Evolutionary conservation across 2,113 vertebrate genomes (phyloP).

Genomic region (Otus sunia): DNA sequence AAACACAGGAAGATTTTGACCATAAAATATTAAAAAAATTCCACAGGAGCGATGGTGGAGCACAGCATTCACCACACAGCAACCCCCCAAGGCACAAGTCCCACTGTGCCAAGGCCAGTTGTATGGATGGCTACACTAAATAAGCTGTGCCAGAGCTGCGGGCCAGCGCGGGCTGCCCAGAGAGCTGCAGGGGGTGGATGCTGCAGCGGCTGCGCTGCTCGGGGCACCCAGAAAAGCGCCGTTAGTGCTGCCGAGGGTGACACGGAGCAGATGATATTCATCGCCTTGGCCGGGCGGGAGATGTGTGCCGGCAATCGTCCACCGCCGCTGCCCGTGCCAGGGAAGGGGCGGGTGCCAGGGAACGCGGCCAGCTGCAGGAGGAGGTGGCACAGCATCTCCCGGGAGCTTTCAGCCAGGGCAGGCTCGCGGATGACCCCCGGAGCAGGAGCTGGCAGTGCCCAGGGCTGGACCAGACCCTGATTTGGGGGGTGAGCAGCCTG

Average conservation of each 20-base stretch:
- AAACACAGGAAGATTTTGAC: not conserved
- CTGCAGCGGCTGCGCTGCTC: not conserved
- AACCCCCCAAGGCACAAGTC: not conserved
- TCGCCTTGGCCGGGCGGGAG: not conserved
- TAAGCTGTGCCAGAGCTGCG: rapidly evolving
- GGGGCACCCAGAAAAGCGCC: not conserved
- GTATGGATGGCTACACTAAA: not conserved
- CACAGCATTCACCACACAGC: rapidly evolving
- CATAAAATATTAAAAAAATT: not conserved
- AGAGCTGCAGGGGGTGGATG: not conserved
- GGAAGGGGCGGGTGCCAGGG: not conserved
- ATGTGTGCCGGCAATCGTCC: rapidly evolving
- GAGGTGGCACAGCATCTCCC: not conserved
- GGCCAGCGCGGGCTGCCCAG: not conserved
- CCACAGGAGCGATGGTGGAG: not conserved
- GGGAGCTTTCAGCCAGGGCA: not conserved
- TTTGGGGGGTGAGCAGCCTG: not conserved
- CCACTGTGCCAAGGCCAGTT: rapidly evolving
- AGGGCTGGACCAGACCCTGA: not conserved
- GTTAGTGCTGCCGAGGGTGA: rapidly evolving
- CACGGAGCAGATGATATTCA: rapidly evolving
- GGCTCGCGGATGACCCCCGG: too few species aligned
- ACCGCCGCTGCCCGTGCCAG: not conserved
- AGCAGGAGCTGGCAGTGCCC: not conserved
- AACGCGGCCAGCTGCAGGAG: rapidly evolving